phyloP scores from a whole-genome alignment of 2,113 vertebrate species.

The Daphoenositta chrysoptera region DNA sequence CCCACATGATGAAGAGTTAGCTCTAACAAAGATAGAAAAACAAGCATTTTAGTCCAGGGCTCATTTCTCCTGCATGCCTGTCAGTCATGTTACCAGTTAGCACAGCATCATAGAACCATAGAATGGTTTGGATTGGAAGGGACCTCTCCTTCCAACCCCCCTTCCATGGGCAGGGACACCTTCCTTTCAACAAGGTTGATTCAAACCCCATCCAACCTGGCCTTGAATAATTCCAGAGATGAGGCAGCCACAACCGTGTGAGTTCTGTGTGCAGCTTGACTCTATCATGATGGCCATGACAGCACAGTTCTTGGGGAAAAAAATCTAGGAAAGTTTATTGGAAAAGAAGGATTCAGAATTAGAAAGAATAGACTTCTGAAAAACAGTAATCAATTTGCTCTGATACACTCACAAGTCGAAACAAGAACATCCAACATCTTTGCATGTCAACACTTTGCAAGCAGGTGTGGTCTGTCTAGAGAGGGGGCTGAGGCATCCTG shows the following conservation, averaged over 20 bases:
- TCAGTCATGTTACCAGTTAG: neutral
- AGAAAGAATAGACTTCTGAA: neutral
- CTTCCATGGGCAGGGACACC: too few relatives aligned
- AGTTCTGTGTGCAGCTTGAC: neutral
- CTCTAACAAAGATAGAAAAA: neutral
- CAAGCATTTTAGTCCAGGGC: neutral
- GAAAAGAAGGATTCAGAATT: neutral
- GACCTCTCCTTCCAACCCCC: neutral
- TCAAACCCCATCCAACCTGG: neutral
- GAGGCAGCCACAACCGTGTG: neutral
- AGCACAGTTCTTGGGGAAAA: neutral
- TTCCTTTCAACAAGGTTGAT: neutral
- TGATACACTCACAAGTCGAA: neutral
- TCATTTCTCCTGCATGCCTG: neutral
- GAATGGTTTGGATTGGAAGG: neutral
- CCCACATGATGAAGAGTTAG: neutral
- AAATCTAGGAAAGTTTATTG: neutral
- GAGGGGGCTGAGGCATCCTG: neutral
- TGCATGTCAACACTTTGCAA: neutral
- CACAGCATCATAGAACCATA: neutral
- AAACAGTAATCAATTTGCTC: neutral
- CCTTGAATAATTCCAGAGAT: neutral
- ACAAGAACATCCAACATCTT: neutral
- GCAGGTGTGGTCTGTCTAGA: neutral
- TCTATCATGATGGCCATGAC: neutral